A percentile compares a stretch with the other conserved stretches of the same genome.
phyloP scores from a whole-genome alignment of 1,140 invertebrate species.

The Thrips palmi region DNA sequence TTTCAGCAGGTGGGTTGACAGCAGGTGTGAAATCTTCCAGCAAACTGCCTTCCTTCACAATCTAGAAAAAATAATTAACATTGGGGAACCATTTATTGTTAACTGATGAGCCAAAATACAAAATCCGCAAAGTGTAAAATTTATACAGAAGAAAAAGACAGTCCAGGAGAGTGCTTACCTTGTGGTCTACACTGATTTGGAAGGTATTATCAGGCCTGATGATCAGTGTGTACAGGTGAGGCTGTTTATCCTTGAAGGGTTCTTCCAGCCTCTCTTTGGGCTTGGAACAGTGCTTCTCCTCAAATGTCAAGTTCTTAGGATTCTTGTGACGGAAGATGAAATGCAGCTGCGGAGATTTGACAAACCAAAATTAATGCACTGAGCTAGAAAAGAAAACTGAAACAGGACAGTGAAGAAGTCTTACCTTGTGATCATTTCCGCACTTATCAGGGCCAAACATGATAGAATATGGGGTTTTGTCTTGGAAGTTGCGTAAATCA shows the following conservation, averaged over 20 bases:
- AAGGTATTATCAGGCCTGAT: slow-evolving; percentile 77
- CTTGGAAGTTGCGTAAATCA: slow-evolving; percentile 71
- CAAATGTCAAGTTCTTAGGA: slow-evolving; percentile 71
- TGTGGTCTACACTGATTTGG: slow-evolving; percentile 48
- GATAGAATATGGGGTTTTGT: slow-evolving; percentile 93
- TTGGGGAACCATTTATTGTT: too few relatives aligned
- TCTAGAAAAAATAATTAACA: slow-evolving; percentile 11
- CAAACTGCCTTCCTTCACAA: slow-evolving; percentile 69
- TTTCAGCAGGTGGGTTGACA: slow-evolving; percentile 88
- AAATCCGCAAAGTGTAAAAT: not conserved
- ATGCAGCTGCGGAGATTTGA: slow-evolving; percentile 45
- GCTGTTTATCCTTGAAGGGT: slow-evolving; percentile 84
- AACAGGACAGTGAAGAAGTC: slow-evolving; percentile 2
- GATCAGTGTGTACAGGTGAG: slow-evolving; percentile 86
- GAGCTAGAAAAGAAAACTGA: slow-evolving; percentile 9
- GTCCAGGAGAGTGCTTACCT: slow-evolving; percentile 21
- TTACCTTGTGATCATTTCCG: slow-evolving; percentile 79
- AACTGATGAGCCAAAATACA: not conserved
- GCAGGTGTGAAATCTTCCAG: slow-evolving; percentile 81
- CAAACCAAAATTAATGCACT: slow-evolving; percentile 5
- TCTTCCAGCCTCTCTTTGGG: slow-evolving; percentile 70
- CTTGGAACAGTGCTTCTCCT: slow-evolving; percentile 86
- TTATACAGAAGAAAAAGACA: not conserved
- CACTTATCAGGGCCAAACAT: slow-evolving; percentile 99
- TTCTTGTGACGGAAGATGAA: slow-evolving; percentile 96